Evolutionary conservation across 1,140 invertebrate genomes (phyloP).

Genomic region (Maconellicoccus hirsutus): DNA sequence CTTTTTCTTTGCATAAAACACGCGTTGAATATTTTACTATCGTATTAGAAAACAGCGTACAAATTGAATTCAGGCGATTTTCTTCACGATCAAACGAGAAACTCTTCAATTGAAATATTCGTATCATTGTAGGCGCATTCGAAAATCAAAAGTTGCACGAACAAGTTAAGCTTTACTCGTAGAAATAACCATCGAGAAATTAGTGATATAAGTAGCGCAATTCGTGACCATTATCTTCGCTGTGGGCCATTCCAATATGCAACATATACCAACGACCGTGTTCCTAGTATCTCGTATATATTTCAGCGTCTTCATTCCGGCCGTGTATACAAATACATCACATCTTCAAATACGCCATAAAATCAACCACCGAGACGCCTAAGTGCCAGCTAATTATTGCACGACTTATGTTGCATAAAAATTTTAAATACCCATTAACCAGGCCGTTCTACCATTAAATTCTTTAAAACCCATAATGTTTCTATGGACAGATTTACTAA

Average conservation of each 20-base stretch:
- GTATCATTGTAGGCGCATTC: neutral
- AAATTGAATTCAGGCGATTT: constrained; percentile 4
- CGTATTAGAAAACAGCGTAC: neutral
- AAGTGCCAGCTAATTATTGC: neutral
- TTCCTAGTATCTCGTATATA: neutral
- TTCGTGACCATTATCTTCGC: neutral
- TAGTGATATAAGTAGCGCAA: constrained; percentile 8
- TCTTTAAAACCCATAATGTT: too few species aligned
- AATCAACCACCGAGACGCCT: neutral
- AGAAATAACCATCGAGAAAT: neutral
- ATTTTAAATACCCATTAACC: too few species aligned
- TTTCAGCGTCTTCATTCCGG: neutral
- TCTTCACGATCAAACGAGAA: neutral
- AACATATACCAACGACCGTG: neutral
- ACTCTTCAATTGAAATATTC: constrained; percentile 7
- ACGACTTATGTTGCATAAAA: neutral
- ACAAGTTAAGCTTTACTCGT: neutral
- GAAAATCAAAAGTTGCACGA: constrained; percentile 8
- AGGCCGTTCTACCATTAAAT: too few species aligned
- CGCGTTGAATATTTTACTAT: neutral
- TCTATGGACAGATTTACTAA: too few species aligned
- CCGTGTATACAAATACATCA: neutral
- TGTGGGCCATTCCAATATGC: neutral
- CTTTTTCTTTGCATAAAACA: neutral
- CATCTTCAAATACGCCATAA: neutral